Evolutionary conservation across 53 echinoderm and acorn worm genomes (phyloP), one percentile per base, ranked within the genome.

Genomic region (Hippasteria phrygiana): DNA sequence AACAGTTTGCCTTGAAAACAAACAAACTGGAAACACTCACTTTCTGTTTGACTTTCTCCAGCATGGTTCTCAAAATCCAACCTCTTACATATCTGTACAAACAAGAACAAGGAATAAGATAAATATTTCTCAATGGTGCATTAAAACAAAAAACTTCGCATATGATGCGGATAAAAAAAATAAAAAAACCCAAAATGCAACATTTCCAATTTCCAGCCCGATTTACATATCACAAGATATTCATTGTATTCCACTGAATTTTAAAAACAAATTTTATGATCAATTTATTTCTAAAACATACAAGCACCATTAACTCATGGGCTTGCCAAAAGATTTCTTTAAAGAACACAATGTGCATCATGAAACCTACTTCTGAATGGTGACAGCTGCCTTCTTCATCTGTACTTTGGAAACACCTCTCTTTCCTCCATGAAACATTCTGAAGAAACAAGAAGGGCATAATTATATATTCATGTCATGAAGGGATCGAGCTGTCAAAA

Each of bases 341-440:
- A 73, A 42, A 42, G 20, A 22, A 43, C 2, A 41, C 26, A 3
- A 71, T 3, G 4, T 13, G 2, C 18, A n/a, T 42, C 6, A 59
- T 18, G n/a, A 22, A 28, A 18, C 94, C 62, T 93, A 96, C 96
- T 91, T 96, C 50, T 96, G 94, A 37, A 94, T 83, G n/a, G 87
- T 94, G 29, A 94, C 77, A 9, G 94, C 94, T 42, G 96, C 96
- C 73, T 89, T 91, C 80, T 89, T 96, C 93, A 94, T 90, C 11
- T 93, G 91, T 26, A 65, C 91, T 45, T 94, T 96, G 27, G 93
- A 89, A 3, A 94, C 89, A 34, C 94, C 94, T 75, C 96, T 86
- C 39, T 93, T 91, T 66, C 93, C 90, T 32, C 93, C 94, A 87
- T 93, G 88, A 72, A 96, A 96, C 55, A 94, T 55, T 43, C 96